Conservation (phyloP, 2,113 vertebrate species). For the Ciconia boyciana region DNA sequence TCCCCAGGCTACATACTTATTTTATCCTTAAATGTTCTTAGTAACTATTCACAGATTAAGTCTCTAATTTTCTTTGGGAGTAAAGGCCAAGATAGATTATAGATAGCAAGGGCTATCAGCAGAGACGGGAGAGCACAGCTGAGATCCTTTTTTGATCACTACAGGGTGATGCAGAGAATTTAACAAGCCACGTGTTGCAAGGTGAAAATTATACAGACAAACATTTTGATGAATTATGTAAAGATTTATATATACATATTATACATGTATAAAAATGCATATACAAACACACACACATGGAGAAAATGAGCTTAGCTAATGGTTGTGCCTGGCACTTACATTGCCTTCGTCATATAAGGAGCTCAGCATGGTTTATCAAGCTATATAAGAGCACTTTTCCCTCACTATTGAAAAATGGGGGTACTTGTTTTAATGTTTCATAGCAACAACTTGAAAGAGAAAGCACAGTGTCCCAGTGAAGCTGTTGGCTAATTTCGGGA, state of each 20-base stretch:
- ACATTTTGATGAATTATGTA: not conserved
- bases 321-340: not conserved
- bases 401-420: not conserved
- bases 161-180: not conserved
- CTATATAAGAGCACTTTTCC: not conserved
- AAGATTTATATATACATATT: not conserved
- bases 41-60: constrained; percentile 26
- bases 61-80: not conserved
- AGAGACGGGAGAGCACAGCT: not conserved
- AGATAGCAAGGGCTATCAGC: not conserved
- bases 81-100: not conserved
- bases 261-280: not conserved
- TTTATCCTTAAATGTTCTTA: constrained; percentile 56
- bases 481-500: not conserved
- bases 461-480: not conserved
- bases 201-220: not conserved
- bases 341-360: not conserved
- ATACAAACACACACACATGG: not conserved
- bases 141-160: not conserved
- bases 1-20: constrained; percentile 28
- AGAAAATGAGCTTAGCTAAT: not conserved
- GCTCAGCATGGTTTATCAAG: not conserved
- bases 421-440: not conserved
- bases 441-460: not conserved
- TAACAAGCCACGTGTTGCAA: not conserved